Percentiles rank a stretch among this genome's conserved stretches.
Conservation (phyloP, 2,888 invertebrate species). For the Cheilosia scutellata region DNA sequence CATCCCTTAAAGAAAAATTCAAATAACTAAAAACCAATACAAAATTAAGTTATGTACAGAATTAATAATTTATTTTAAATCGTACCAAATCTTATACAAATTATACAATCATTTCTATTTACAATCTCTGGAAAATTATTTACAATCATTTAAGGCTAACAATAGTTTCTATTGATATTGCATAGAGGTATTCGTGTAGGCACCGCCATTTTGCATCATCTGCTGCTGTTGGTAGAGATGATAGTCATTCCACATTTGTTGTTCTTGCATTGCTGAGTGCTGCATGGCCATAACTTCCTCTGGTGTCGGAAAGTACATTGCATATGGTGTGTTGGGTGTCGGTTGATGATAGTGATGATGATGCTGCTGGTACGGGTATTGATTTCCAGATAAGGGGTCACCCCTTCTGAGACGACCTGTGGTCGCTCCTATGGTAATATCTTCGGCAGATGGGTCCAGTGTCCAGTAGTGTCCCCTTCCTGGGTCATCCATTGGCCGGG, state of each 20-base stretch:
- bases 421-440: constrained; percentile 98
- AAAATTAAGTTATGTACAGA: neutral
- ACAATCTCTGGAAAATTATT: neutral
- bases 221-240: constrained; percentile 39
- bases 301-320: constrained; percentile 79
- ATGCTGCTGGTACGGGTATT: constrained; percentile 78
- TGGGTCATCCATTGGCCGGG: constrained; percentile 98
- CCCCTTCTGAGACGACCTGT: constrained; percentile 95
- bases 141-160: constrained; percentile 3
- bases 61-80: constrained; percentile 8
- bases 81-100: neutral
- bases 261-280: constrained; percentile 51
- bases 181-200: constrained; percentile 33
- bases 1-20: neutral
- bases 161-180: constrained; percentile 11
- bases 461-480: constrained; percentile 99
- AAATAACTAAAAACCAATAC: neutral
- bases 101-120: neutral
- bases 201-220: constrained; percentile 32
- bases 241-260: constrained; percentile 59
- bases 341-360: constrained; percentile 45
- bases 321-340: constrained; percentile 75
- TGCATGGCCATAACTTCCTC: constrained; percentile 74
- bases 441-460: constrained; percentile 96
- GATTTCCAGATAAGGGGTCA: constrained; percentile 72